Conservation (phyloP, 1,140 invertebrate species). For the Ceratosolen fusciceps region DNA sequence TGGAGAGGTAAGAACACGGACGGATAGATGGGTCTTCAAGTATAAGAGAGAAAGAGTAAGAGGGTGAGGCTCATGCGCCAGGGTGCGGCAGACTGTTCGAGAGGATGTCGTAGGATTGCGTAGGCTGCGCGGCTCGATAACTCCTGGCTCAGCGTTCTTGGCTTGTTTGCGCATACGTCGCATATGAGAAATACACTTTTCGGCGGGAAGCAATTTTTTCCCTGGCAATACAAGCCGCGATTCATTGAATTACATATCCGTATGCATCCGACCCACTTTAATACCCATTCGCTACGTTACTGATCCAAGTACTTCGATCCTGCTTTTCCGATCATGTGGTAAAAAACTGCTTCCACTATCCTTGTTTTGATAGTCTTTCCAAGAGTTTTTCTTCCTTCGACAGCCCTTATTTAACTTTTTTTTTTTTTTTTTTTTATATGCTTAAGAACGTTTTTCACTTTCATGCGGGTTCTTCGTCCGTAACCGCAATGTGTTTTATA, state of each 20-base stretch:
- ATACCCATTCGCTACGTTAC: neutral
- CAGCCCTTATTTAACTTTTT: too few relatives aligned
- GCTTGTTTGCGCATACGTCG: constrained; percentile 8
- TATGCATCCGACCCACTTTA: neutral
- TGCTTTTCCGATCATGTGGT: neutral
- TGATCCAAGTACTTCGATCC: neutral
- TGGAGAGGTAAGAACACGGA: neutral
- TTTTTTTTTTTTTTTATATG: too few relatives aligned
- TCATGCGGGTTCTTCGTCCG: too few relatives aligned
- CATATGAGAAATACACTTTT: neutral
- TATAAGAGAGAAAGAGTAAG: constrained; percentile 19
- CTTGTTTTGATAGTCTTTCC: too few relatives aligned
- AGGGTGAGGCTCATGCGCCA: too few relatives aligned
- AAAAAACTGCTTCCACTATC: too few relatives aligned
- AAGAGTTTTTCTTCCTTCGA: too few relatives aligned
- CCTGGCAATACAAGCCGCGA: neutral
- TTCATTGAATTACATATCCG: neutral
- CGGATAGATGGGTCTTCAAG: neutral
- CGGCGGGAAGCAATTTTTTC: neutral
- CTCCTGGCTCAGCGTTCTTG: constrained; percentile 32
- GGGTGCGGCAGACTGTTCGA: too few relatives aligned
- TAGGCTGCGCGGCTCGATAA: constrained; percentile 61
- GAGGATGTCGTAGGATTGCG: constrained; percentile 52
- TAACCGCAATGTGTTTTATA: too few relatives aligned
- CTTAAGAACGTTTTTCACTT: too few relatives aligned